Evolutionary conservation across 2,797 vertebrate genomes (phyloP), one percentile per base, ranked within the genome.

Genomic region (Centropyge bicolor): DNA sequence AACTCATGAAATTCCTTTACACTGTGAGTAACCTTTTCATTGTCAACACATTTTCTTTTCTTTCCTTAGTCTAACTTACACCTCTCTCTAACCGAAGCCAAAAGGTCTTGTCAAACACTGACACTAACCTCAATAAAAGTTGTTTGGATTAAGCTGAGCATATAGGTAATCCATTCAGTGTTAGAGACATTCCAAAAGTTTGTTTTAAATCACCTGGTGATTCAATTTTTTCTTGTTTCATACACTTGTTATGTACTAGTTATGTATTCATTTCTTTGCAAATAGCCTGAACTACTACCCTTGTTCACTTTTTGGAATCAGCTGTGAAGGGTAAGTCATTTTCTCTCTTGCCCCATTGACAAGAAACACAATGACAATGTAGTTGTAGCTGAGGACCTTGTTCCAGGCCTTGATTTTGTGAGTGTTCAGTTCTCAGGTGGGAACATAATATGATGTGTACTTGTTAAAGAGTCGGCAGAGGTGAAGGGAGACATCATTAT

Each of bases 11-110:
- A 65, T 14, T 12, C n/a, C 27, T 79, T 56, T 78, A 31, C 59
- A 54, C 57, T 12, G 11, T 40, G 36, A 43, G 38, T 22, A 46
- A 80, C 46, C 45, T 69, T 82, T 85, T 70, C 41, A 51, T 74
- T 27, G 22, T 61, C 43, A 60, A 70, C 22, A 31, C 0, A 0
- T 57, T n/a, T 54, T 31, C 0, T 62, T 55, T 19, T 56, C 17
- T 66, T 78, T 48, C n/a, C 11, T 48, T 8, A 6, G 40, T 7
- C 31, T 12, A 76, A 54, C 13, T 22, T n/a, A 3, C 13, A 41
- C 22, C 8, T 13, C 46, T 20, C 6, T 8, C 36, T 14, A 8
- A 36, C 22, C 3, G 6, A 38, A 51, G 49, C 11, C 40, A 14
- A 49, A 22, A 40, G 0, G 1, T 35, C 35, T 24, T 20, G 14